Conservation (phyloP, 2,113 vertebrate species). For the Anguilla rostrata region DNA sequence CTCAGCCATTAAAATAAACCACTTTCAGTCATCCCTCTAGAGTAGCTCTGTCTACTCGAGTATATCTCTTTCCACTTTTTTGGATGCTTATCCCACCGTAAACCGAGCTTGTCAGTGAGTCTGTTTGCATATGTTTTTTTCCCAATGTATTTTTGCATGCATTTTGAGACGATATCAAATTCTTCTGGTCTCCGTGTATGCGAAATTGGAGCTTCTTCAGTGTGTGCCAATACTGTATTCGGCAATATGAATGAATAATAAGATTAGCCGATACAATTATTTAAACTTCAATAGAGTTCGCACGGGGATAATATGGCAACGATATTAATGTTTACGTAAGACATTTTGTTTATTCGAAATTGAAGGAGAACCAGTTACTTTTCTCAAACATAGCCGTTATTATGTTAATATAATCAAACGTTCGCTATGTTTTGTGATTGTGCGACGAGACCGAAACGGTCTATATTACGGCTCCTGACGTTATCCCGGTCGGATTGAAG, state of each 20-base stretch:
- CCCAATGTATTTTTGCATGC: too few relatives aligned
- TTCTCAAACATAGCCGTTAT: neutral
- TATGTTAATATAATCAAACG: neutral
- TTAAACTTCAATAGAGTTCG: neutral
- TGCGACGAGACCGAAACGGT: neutral
- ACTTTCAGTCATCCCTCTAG: neutral
- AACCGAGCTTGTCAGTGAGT: neutral
- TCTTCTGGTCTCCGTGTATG: neutral
- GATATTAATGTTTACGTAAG: too few relatives aligned
- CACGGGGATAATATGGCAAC: neutral
- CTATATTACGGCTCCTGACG: neutral
- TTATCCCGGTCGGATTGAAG: neutral
- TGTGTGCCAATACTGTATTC: neutral
- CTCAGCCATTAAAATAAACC: neutral
- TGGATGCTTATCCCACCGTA: neutral
- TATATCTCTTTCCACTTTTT: neutral
- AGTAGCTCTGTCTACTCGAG: neutral
- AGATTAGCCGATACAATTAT: neutral
- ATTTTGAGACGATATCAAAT: neutral
- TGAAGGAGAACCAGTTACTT: too few relatives aligned
- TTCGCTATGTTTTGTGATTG: neutral
- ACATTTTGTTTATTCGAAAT: too few relatives aligned
- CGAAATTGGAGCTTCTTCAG: neutral
- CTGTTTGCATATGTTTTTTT: neutral
- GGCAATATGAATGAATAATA: neutral